Evolutionary conservation across 2,113 vertebrate genomes (phyloP).

Genomic region (Oreochromis spilurus): DNA sequence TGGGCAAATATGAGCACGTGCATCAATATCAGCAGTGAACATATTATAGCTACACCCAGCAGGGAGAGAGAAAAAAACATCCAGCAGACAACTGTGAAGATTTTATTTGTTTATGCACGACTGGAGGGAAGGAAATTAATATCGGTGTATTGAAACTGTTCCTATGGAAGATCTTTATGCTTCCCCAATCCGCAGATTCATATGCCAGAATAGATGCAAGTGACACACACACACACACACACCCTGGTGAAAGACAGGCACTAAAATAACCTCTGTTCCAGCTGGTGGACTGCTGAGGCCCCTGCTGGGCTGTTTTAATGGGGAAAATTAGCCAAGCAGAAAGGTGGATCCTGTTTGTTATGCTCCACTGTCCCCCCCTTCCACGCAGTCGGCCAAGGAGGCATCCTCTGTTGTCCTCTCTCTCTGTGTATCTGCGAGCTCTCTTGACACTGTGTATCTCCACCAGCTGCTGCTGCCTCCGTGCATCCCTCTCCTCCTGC

Average conservation of each 20-base stretch:
- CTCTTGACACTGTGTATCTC: conserved; percentile 65
- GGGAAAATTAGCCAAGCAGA: conserved; percentile 97
- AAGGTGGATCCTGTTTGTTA: conserved; percentile 98
- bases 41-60: conserved; percentile 48
- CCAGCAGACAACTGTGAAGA: conserved; percentile 33
- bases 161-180: conserved; percentile 69
- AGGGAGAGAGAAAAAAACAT: conserved; percentile 8
- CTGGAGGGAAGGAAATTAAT: conserved; percentile 68
- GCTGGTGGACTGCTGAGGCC: conserved; percentile 84
- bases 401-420: conserved; percentile 68
- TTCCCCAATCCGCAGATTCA: conserved; percentile 48
- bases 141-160: conserved; percentile 70
- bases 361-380: conserved; percentile 84
- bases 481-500: conserved; percentile 34
- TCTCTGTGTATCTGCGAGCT: conserved; percentile 63
- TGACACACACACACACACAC: background rate
- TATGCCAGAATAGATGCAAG: conserved; percentile 47
- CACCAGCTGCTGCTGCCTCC: conserved; percentile 62
- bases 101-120: conserved; percentile 70
- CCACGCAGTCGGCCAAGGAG: conserved; percentile 79
- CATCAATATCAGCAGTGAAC: conserved; percentile 62
- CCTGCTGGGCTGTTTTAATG: conserved; percentile 97
- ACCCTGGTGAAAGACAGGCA: conserved; percentile 77
- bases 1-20: conserved; percentile 68
- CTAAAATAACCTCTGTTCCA: conserved; percentile 95